Evolutionary conservation across 2,888 invertebrate genomes (phyloP).

Genomic region (Drosophila fungiperda): DNA sequence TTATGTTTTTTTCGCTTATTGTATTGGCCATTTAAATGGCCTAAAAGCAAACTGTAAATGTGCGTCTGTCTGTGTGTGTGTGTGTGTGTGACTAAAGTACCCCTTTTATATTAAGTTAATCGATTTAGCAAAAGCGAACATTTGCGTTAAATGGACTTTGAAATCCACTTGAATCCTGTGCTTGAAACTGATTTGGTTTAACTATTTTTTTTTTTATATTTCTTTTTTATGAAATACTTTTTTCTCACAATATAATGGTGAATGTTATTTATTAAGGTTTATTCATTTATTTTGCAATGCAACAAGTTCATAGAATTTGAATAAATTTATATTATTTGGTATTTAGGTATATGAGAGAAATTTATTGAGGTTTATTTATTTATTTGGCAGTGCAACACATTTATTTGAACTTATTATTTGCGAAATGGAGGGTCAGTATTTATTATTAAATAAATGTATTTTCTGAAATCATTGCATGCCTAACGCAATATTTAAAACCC

Average conservation of each 20-base stretch:
- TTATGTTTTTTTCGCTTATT: conserved; percentile 11
- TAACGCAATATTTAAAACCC: too few relatives aligned
- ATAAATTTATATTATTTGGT: not conserved
- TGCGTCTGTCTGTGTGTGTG: not conserved
- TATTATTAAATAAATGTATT: too few relatives aligned
- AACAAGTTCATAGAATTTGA: not conserved
- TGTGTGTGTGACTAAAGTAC: not conserved
- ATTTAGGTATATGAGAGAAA: not conserved
- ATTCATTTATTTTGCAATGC: not conserved
- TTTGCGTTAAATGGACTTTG: conserved; percentile 20
- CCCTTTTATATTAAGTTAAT: conserved; percentile 8
- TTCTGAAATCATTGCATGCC: too few relatives aligned
- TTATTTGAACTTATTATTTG: not conserved
- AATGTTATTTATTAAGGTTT: not conserved
- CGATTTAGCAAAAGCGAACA: conserved; percentile 7
- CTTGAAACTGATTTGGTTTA: not conserved
- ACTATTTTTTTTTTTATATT: not conserved
- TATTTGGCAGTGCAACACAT: too few relatives aligned
- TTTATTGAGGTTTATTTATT: not conserved
- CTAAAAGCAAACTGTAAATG: not conserved
- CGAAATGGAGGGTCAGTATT: not conserved
- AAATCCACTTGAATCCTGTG: conserved; percentile 1
- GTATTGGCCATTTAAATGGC: conserved; percentile 10
- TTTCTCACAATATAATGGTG: not conserved
- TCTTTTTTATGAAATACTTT: not conserved